Conservation (phyloP, 2,797 vertebrate species). For the Distichodus sexfasciatus region DNA sequence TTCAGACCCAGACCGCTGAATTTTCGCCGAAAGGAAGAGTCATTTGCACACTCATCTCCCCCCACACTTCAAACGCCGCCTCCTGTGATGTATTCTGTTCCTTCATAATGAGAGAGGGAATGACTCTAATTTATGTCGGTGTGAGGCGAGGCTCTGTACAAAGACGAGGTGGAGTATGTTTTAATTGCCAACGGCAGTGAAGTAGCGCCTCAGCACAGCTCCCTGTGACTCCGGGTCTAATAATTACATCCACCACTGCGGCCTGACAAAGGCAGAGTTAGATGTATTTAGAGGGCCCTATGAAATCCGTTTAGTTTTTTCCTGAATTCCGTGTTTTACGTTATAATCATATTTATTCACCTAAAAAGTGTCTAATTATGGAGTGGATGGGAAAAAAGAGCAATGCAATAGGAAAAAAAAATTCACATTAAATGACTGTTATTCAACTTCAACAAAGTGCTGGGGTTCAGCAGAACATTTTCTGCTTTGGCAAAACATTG, state of each 20-base stretch:
- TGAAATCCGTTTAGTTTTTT: too few species aligned
- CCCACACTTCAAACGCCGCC: neutral
- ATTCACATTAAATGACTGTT: too few species aligned
- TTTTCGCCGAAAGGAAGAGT: neutral
- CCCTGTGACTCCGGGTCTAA: neutral
- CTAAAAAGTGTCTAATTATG: too few species aligned
- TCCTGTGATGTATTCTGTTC: slow-evolving; percentile 1
- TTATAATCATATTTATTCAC: neutral
- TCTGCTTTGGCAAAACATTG: too few species aligned
- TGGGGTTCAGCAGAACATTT: too few species aligned
- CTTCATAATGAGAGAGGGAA: slow-evolving; percentile 14
- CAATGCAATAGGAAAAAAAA: too few species aligned
- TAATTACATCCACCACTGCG: neutral
- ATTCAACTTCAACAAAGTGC: too few species aligned
- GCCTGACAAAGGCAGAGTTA: neutral
- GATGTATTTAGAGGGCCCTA: neutral
- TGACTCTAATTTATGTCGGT: neutral
- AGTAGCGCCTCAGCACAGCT: neutral
- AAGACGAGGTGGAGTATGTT: slow-evolving; percentile 2
- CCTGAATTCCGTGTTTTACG: too few species aligned
- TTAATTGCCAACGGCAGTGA: slow-evolving; percentile 20
- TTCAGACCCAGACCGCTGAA: neutral
- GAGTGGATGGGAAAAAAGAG: too few species aligned
- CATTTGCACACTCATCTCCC: neutral
- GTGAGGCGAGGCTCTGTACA: slow-evolving; percentile 7